Evolutionary conservation across 23 tunicate species (phyloP).

Genomic region (Diplosoma virens): DNA sequence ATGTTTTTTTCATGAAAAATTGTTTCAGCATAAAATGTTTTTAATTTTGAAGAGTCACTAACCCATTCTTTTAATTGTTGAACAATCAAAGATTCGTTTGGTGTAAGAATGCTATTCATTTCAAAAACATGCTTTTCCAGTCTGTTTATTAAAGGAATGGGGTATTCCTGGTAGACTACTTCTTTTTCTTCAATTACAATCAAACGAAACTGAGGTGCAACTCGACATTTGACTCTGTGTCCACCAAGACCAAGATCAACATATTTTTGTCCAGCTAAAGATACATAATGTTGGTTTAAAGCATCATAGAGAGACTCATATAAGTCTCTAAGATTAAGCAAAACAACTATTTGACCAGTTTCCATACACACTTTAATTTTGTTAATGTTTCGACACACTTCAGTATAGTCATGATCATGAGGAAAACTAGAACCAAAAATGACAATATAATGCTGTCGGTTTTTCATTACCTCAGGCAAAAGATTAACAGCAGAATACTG

Average conservation of each 20-base stretch:
- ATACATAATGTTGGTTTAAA: conserved; percentile 68
- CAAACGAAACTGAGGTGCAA: conserved; percentile 45
- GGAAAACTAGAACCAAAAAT: conserved; percentile 81
- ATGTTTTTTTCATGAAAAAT: conserved; percentile 23
- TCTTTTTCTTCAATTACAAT: conserved; percentile 73
- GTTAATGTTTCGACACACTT: conserved; percentile 68
- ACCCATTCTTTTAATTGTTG: conserved; percentile 54
- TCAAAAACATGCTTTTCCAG: conserved; percentile 66
- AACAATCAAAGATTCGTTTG: conserved; percentile 11
- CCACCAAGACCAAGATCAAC: conserved; percentile 74
- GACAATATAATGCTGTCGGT: conserved; percentile 24
- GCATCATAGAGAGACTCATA: conserved; percentile 77
- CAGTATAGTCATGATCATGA: conserved; percentile 67
- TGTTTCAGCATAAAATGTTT: neutral
- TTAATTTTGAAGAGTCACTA: conserved; percentile 12
- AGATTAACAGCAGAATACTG: conserved; percentile 63
- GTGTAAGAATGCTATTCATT: conserved; percentile 32
- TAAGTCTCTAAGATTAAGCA: conserved; percentile 58
- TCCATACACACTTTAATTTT: conserved; percentile 77
- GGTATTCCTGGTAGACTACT: conserved; percentile 55
- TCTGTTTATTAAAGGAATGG: conserved; percentile 70
- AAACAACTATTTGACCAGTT: conserved; percentile 55
- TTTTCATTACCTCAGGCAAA: conserved; percentile 25
- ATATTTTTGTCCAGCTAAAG: conserved; percentile 52
- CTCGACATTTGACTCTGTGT: conserved; percentile 70